Evolutionary conservation across 2,797 vertebrate species (phyloP).

Genomic region (Schizopygopsis malacanthus): DNA sequence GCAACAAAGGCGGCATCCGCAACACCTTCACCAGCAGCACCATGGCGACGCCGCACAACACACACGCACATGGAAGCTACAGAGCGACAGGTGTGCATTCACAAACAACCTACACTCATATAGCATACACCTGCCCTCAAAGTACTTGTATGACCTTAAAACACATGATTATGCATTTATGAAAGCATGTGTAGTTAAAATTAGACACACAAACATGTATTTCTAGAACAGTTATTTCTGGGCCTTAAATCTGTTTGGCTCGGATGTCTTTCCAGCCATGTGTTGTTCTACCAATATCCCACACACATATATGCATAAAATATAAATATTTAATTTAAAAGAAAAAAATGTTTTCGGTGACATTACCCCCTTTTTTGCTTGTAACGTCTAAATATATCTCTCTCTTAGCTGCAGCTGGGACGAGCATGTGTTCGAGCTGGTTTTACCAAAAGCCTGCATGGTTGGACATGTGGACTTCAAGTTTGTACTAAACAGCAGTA

Average conservation of each 20-base stretch:
- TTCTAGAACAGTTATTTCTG: too few species aligned
- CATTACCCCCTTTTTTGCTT: not conserved
- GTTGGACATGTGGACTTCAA: constrained; percentile 99
- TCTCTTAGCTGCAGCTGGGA: constrained; percentile 93
- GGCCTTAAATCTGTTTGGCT: too few species aligned
- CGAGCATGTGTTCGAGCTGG: constrained; percentile 97
- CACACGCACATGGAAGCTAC: constrained; percentile 97
- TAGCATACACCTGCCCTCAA: not conserved
- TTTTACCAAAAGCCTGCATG: constrained; percentile 99
- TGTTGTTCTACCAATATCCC: too few species aligned
- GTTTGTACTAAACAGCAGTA: constrained; percentile 96
- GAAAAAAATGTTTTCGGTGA: not conserved
- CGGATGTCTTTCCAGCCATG: too few species aligned
- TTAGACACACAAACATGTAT: too few species aligned
- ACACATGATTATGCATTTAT: not conserved
- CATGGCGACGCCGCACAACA: constrained; percentile 98
- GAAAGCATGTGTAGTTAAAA: not conserved
- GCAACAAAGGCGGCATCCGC: constrained; percentile 95
- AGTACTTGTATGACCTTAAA: not conserved
- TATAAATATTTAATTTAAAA: not conserved
- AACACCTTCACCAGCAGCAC: constrained; percentile 97
- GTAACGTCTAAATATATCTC: not conserved
- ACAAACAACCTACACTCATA: not conserved
- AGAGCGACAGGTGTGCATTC: constrained; percentile 87
- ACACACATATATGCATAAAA: not conserved